These are phyloP conservation scores for Sycophila texana DNA, from an alignment of 2,888 invertebrate species.

Conservation along the genomic window DNA sequence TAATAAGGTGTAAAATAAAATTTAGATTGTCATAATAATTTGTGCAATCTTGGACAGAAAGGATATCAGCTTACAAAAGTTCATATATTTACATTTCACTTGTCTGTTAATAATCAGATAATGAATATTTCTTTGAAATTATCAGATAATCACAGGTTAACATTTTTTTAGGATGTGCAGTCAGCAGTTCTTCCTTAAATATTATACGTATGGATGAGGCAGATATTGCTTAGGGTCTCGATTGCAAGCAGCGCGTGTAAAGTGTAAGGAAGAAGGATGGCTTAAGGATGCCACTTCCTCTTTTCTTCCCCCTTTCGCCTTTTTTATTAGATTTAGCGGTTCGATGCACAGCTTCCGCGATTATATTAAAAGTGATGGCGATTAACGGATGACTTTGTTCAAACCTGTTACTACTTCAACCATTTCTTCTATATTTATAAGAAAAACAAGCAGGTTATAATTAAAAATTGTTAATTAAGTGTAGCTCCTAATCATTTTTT, in stretches of 20 bases:
- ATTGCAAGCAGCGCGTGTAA: conserved; percentile 20
- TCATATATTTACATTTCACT: too few species aligned
- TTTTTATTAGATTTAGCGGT: conserved; percentile 57
- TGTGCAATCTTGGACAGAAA: too few species aligned
- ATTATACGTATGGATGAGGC: neutral
- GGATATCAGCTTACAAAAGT: too few species aligned
- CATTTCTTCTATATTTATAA: conserved; percentile 17
- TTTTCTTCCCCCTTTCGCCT: conserved; percentile 17
- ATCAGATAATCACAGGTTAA: neutral
- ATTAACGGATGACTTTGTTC: conserved; percentile 49
- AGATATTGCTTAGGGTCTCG: conserved; percentile 6
- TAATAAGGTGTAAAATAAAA: too few species aligned
- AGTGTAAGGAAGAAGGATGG: conserved; percentile 24
- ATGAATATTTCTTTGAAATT: neutral
- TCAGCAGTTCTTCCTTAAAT: conserved; percentile 5
- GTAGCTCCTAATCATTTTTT: neutral
- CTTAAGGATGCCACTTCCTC: conserved; percentile 26
- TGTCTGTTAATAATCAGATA: neutral
- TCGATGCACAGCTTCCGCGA: conserved; percentile 53
- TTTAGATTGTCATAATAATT: too few species aligned
- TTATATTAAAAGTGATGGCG: conserved; percentile 55
- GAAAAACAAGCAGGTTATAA: conserved; percentile 27
- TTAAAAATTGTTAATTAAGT: conserved; percentile 31
- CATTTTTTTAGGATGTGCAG: conserved; percentile 34
- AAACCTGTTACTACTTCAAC: neutral